A percentile compares a stretch with the other conserved stretches of the same genome.
Evolutionary conservation across 1,140 invertebrate species (phyloP).

Genomic region (Brachionus rotundiformis): DNA sequence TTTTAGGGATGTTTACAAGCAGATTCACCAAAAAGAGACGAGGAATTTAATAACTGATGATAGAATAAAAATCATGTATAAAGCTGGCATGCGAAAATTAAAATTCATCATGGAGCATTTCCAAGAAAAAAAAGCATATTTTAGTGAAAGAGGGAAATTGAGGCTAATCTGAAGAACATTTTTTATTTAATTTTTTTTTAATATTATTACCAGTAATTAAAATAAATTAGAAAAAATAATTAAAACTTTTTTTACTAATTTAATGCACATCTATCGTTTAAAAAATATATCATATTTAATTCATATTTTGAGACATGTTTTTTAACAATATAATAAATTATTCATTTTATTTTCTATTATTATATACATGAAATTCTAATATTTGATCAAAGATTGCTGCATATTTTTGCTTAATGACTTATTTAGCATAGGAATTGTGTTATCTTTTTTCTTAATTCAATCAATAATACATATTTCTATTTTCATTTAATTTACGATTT

Average conservation of each 20-base stretch:
- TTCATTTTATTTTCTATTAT: background rate
- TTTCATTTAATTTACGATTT: too few species aligned
- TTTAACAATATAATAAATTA: background rate
- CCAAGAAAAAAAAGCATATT: slow-evolving; percentile 14
- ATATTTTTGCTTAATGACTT: background rate
- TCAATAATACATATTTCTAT: too few species aligned
- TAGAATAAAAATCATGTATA: slow-evolving; percentile 21
- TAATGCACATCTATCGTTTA: too few species aligned
- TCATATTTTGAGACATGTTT: background rate
- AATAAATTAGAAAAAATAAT: too few species aligned
- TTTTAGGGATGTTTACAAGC: background rate
- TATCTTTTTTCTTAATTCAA: too few species aligned
- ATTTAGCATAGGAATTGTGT: background rate
- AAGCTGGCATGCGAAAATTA: slow-evolving; percentile 22
- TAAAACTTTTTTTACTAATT: too few species aligned
- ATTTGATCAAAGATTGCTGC: background rate
- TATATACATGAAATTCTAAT: background rate
- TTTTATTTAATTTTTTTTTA: too few species aligned
- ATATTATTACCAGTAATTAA: too few species aligned
- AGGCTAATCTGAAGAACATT: too few species aligned
- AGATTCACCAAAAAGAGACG: background rate
- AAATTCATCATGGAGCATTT: background rate
- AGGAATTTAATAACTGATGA: slow-evolving; percentile 26
- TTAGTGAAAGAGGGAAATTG: slow-evolving; percentile 38
- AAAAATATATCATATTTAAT: background rate